These are phyloP conservation scores for Argynnis bischoffii DNA, from an alignment of 2,888 invertebrate genomes.

Conservation along the genomic window DNA sequence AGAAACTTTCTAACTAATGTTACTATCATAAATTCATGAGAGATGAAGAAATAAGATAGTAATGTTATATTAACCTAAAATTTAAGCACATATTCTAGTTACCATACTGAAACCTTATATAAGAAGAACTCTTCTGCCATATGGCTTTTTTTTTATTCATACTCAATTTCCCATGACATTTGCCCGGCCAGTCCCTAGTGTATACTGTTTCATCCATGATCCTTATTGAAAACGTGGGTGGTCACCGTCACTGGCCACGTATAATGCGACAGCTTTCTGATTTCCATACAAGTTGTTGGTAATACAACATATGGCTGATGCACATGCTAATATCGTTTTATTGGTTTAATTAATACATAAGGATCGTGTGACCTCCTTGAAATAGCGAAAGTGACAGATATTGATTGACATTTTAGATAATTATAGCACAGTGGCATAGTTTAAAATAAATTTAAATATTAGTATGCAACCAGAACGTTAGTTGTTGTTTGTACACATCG, in stretches of 20 bases:
- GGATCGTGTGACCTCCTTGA: neutral
- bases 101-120: neutral
- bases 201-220: slow-evolving; percentile 18
- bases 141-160: neutral
- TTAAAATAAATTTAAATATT: no score
- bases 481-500: no score
- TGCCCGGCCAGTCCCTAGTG: slow-evolving; percentile 7
- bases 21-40: no score
- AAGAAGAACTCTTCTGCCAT: neutral
- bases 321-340: slow-evolving; percentile 8
- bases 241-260: slow-evolving; percentile 10
- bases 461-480: no score
- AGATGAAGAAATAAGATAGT: no score
- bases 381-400: neutral
- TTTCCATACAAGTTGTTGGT: slow-evolving; percentile 13
- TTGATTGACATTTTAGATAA: neutral
- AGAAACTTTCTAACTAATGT: no score
- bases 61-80: no score
- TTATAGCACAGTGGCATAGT: no score
- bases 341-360: neutral
- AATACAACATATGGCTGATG: neutral
- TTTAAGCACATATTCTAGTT: no score
- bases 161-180: neutral
- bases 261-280: slow-evolving; percentile 19
- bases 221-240: slow-evolving; percentile 16